Conservation (phyloP, 2,888 invertebrate genomes). For the Amphiduros pacificus region DNA sequence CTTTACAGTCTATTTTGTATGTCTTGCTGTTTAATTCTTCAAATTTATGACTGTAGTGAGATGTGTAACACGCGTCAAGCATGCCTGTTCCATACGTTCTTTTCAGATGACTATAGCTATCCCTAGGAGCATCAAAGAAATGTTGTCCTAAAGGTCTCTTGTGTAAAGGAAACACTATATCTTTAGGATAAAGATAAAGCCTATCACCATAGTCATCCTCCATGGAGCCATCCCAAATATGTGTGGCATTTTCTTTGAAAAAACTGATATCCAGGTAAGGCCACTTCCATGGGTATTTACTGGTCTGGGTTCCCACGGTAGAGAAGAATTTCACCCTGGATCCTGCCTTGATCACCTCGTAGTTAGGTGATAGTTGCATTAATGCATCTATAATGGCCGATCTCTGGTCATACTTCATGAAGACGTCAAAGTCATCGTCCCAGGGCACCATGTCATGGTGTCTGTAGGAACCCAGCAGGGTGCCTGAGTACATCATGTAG, state of each 20-base stretch:
- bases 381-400: slow-evolving; percentile 3
- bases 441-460: slow-evolving; percentile 33
- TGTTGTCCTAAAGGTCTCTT: slow-evolving; percentile 29
- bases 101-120: slow-evolving; percentile 23
- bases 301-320: slow-evolving; percentile 11
- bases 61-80: slow-evolving; percentile 22
- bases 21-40: slow-evolving; percentile 17
- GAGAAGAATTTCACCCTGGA: slow-evolving; percentile 27
- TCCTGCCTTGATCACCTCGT: slow-evolving; percentile 19
- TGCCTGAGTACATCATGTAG: slow-evolving; percentile 30
- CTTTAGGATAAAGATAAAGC: slow-evolving; percentile 22
- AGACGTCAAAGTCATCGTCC: slow-evolving; percentile 32
- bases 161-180: slow-evolving; percentile 30
- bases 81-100: slow-evolving; percentile 19
- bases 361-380: slow-evolving; percentile 1
- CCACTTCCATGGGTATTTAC: slow-evolving; percentile 30
- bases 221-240: slow-evolving; percentile 30
- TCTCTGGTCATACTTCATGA: slow-evolving; percentile 15
- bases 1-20: slow-evolving; percentile 15
- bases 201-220: slow-evolving; percentile 21
- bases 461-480: slow-evolving; percentile 30
- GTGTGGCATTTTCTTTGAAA: slow-evolving; percentile 30
- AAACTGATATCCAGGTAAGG: slow-evolving; percentile 35
- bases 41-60: slow-evolving; percentile 29
- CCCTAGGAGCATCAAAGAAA: slow-evolving; percentile 28